Conservation (phyloP, 2,797 vertebrate genomes). For the Carduelis carduelis region DNA sequence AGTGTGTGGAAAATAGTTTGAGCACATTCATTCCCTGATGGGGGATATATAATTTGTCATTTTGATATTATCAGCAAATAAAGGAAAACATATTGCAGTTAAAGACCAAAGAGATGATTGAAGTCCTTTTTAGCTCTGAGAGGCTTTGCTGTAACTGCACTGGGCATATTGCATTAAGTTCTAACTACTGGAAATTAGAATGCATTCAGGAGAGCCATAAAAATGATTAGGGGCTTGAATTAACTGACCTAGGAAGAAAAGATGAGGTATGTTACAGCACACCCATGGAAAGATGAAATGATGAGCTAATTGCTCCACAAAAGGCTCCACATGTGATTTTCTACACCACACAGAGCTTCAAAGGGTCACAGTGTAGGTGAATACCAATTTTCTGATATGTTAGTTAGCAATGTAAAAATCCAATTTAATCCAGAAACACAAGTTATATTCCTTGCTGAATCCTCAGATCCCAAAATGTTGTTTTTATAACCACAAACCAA, state of each 20-base stretch:
- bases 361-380: not conserved
- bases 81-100: not conserved
- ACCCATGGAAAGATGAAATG: constrained; percentile 1
- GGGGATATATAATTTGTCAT: not conserved
- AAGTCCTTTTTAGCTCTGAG: not conserved
- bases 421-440: not conserved
- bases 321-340: not conserved
- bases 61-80: constrained; percentile 23
- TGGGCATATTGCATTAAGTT: not conserved
- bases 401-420: not conserved
- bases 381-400: not conserved
- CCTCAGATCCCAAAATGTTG: not conserved
- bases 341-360: not conserved
- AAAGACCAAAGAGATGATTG: not conserved
- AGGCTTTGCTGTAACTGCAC: not conserved
- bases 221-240: not conserved
- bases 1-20: not conserved
- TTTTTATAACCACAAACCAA: not conserved
- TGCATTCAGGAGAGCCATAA: constrained; percentile 22
- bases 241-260: constrained; percentile 17
- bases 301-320: not conserved
- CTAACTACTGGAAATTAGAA: constrained; percentile 20
- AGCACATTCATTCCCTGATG: not conserved
- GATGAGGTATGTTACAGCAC: not conserved
- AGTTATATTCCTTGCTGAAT: not conserved